These are phyloP conservation scores for Nephrotoma guestfalica DNA, from an alignment of 2,888 invertebrate genomes.

Conservation along the genomic window DNA sequence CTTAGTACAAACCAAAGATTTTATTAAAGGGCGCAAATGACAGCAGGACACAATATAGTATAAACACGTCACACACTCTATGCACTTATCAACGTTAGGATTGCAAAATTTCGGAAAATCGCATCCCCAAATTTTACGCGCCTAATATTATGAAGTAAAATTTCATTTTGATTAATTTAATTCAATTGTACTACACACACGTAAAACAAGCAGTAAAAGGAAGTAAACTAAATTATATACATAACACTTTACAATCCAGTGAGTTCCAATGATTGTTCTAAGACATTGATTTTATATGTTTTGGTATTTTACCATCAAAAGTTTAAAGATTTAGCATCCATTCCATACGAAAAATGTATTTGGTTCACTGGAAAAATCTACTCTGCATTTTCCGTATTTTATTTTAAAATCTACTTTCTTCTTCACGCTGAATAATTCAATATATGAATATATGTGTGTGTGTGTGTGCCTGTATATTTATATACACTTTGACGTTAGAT, in stretches of 20 bases:
- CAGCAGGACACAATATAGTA: too few species aligned
- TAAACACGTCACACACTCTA: too few species aligned
- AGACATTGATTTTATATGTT: background rate
- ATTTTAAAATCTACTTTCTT: background rate
- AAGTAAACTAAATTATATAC: background rate
- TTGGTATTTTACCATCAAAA: background rate
- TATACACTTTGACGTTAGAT: background rate
- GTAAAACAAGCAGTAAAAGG: background rate
- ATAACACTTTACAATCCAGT: background rate
- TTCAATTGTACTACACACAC: too few species aligned
- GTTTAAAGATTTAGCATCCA: background rate
- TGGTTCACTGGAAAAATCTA: background rate
- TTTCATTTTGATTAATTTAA: too few species aligned
- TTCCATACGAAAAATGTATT: background rate
- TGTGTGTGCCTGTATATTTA: background rate
- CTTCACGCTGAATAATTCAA: background rate
- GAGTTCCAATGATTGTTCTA: background rate
- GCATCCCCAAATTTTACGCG: too few species aligned
- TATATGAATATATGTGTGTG: background rate
- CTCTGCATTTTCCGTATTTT: background rate
- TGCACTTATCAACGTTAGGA: too few species aligned
- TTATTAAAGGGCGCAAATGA: too few species aligned
- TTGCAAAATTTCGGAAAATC: too few species aligned
- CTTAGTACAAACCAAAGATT: too few species aligned
- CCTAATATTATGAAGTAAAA: too few species aligned